Conservation (phyloP, 1,140 invertebrate genomes). For the Uloborus diversus region DNA sequence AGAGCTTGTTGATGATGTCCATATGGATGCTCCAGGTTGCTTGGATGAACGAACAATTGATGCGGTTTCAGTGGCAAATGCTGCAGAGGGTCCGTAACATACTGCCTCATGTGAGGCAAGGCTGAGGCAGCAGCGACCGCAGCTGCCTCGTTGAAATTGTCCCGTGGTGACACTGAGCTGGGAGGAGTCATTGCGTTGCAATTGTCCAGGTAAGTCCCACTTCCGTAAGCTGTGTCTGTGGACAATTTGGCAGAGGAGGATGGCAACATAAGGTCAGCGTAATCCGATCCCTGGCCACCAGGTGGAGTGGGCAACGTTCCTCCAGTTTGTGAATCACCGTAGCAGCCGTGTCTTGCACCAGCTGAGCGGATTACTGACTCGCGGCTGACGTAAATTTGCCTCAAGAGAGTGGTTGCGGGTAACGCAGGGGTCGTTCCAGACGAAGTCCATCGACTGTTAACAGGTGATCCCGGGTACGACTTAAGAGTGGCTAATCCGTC, state of each 20-base stretch:
- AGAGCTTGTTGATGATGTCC: conserved; percentile 61
- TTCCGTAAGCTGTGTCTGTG: background rate
- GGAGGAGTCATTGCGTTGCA: conserved; percentile 93
- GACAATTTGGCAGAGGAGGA: conserved; percentile 16
- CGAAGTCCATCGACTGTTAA: conserved; percentile 82
- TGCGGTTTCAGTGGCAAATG: conserved; percentile 87
- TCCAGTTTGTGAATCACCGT: conserved; percentile 60
- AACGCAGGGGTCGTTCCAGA: conserved; percentile 65
- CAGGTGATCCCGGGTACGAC: conserved; percentile 17
- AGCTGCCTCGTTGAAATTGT: conserved; percentile 72
- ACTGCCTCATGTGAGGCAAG: conserved; percentile 54
- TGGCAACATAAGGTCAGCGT: conserved; percentile 31
- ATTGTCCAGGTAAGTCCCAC: conserved; percentile 62
- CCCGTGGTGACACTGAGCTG: conserved; percentile 90
- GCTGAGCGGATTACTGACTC: conserved; percentile 90
- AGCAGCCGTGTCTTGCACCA: conserved; percentile 64
- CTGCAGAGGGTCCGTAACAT: conserved; percentile 68
- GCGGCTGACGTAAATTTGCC: conserved; percentile 90
- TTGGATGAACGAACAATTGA: conserved; percentile 67
- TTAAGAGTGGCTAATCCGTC: conserved; percentile 33
- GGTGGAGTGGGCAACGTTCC: conserved; percentile 85
- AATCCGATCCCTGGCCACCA: conserved; percentile 60
- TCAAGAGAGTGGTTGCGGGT: conserved; percentile 83
- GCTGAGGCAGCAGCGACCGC: conserved; percentile 44
- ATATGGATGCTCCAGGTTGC: conserved; percentile 22